phyloP scores from a whole-genome alignment of 2,113 vertebrate genomes.

The Nothobranchius furzeri region DNA sequence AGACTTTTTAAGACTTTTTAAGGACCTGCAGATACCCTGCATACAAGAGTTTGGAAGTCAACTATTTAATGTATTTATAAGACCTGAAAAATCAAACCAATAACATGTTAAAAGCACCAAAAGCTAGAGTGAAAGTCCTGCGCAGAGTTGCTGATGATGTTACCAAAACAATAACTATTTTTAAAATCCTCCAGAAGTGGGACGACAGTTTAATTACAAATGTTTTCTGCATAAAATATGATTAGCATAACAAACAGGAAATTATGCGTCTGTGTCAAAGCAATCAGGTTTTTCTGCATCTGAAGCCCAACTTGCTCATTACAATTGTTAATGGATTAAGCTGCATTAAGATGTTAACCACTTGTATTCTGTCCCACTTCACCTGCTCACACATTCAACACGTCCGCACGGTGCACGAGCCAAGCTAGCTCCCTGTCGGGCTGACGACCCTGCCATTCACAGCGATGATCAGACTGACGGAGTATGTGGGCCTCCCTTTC shows the following conservation, averaged over 20 bases:
- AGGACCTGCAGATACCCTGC: no score
- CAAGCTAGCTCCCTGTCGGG: slow-evolving; percentile 16
- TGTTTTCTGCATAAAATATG: slow-evolving; percentile 9
- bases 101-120: not conserved
- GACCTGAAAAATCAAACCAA: not conserved
- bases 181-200: slow-evolving; percentile 2
- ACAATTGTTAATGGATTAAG: slow-evolving; percentile 5
- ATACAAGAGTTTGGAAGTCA: no score
- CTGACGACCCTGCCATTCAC: slow-evolving; percentile 55
- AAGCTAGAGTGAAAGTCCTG: not conserved
- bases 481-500: slow-evolving; percentile 67
- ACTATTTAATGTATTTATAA: no score
- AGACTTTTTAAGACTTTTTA: no score
- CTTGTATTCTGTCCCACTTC: slow-evolving; percentile 44
- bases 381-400: slow-evolving; percentile 24
- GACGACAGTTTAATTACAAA: not conserved
- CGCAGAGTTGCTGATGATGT: not conserved
- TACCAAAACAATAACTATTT: not conserved
- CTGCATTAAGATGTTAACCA: slow-evolving; percentile 21
- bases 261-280: not conserved
- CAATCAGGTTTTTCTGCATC: slow-evolving; percentile 14
- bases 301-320: not conserved
- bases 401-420: slow-evolving; percentile 11
- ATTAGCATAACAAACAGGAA: slow-evolving; percentile 8
- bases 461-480: slow-evolving; percentile 53